Evolutionary conservation across 2,888 invertebrate genomes (phyloP).

Genomic region (Diaprepes abbreviatus): DNA sequence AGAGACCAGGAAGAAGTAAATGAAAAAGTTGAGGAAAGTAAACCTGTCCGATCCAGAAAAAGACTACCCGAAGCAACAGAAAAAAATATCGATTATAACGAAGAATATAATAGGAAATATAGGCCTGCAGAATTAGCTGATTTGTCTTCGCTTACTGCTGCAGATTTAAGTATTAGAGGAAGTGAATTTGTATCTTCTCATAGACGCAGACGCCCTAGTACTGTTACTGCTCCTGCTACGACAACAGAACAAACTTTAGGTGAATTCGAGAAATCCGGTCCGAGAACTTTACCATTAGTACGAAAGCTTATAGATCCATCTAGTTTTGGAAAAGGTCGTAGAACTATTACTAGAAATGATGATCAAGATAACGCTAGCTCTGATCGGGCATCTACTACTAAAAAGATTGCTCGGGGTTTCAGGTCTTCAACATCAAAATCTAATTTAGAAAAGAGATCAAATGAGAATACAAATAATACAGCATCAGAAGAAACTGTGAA

Average conservation of each 20-base stretch:
- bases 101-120: slow-evolving; percentile 59
- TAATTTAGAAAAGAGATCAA: not conserved
- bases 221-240: slow-evolving; percentile 46
- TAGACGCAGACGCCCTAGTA: slow-evolving; percentile 52
- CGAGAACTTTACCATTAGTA: slow-evolving; percentile 51
- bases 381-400: slow-evolving; percentile 43
- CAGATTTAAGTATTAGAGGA: slow-evolving; percentile 64
- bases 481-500: not conserved
- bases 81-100: slow-evolving; percentile 56
- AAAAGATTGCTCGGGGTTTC: slow-evolving; percentile 42
- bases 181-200: slow-evolving; percentile 44
- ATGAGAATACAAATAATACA: not conserved
- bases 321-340: slow-evolving; percentile 49
- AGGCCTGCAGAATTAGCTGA: slow-evolving; percentile 68
- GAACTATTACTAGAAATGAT: slow-evolving; percentile 38
- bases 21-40: slow-evolving; percentile 35
- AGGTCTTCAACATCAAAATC: slow-evolving; percentile 45
- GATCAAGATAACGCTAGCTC: slow-evolving; percentile 53
- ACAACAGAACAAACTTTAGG: slow-evolving; percentile 43
- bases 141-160: slow-evolving; percentile 71
- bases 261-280: slow-evolving; percentile 50
- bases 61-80: slow-evolving; percentile 52
- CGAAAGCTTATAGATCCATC: slow-evolving; percentile 48
- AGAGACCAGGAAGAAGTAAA: slow-evolving; percentile 42
- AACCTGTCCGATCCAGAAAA: slow-evolving; percentile 48